A percentile compares a stretch with the other conserved stretches of the same genome.
These are phyloP conservation scores for Diarsia dahlii DNA, from an alignment of 2,888 invertebrate species.

Conservation along the genomic window DNA sequence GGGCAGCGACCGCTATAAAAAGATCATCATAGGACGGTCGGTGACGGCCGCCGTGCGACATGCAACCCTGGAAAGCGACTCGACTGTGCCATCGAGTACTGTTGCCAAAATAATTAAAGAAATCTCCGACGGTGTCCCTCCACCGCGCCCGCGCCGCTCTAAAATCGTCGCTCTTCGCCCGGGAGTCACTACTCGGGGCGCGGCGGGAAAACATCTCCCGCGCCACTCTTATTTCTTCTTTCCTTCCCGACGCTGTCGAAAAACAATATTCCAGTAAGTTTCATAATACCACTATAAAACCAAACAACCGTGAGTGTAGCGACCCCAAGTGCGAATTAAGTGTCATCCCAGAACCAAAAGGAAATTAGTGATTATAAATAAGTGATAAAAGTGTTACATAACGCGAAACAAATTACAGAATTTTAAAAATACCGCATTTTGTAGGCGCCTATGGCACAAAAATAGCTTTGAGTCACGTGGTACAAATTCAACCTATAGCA, in stretches of 20 bases:
- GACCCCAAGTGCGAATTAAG: conserved; percentile 81
- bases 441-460: conserved; percentile 87
- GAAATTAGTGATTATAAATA: conserved; percentile 80
- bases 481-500: conserved; percentile 87
- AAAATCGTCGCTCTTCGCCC: conserved; percentile 91
- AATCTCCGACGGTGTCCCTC: conserved; percentile 92
- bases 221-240: conserved; percentile 91
- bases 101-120: conserved; percentile 95
- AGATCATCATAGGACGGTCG: conserved; percentile 89
- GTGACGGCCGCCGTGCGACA: conserved; percentile 87
- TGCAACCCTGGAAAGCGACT: conserved; percentile 91
- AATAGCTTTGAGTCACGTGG: conserved; percentile 90
- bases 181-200: conserved; percentile 91
- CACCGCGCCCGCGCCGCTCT: conserved; percentile 92
- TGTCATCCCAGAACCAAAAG: conserved; percentile 75
- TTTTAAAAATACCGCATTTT: conserved; percentile 91
- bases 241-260: conserved; percentile 91
- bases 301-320: conserved; percentile 81
- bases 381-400: conserved; percentile 89
- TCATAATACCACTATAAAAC: conserved; percentile 77
- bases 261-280: conserved; percentile 89
- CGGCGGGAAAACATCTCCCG: conserved; percentile 91
- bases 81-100: conserved; percentile 91
- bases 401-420: conserved; percentile 83
- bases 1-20: conserved; percentile 90